Base-by-base conservation (phyloP, 2,888 invertebrate species). In the Criorhina ranunculi region DNA sequence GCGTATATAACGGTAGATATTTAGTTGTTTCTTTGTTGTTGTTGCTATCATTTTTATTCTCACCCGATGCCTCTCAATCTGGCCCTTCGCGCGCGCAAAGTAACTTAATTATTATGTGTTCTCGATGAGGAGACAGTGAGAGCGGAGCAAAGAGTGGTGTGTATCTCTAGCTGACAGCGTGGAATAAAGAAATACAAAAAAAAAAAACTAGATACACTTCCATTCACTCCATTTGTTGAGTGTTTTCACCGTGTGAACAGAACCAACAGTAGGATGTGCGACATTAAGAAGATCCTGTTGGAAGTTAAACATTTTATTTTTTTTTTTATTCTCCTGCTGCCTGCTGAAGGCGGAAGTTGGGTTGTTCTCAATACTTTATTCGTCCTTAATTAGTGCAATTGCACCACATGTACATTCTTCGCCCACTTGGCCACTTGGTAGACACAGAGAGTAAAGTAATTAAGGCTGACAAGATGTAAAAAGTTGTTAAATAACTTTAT, bases 21-120 rank as follows among this genome's bases (percentile, higher is more conserved):
- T 46, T 62, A 40, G 31, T 60, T 67, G 33, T 17, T 57, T n/a
- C 42, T 60, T 51, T 67, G 12, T 19, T 44, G n/a, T 75, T 62
- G 40, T 57, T 29, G 76, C 31, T 70, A 62, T 64, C 80, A 55
- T 44, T 69, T 49, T n/a, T n/a, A 29, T 37, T 12, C 35, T 53
- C 59, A 79, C 59, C 70, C 53, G 59, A 51, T 75, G 46, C 31
- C 31, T 29, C 37, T 44, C 37, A 66, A 19, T 37, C n/a, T 51
- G 40, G 5, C n/a, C 5, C 8, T 49, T 31, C 31, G 33, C 33
- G 55, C 46, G 44, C 55, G 51, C 49, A 24, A 64, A 64, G 70
- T 70, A 57, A 77, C 77, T 70, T 77, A 80, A 73, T 80, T 77
- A 66, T 55, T 53, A 37, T 66, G 64, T 59, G 35, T 72, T 37